Conservation (phyloP, 2,113 vertebrate species). For the Psophia crepitans region DNA sequence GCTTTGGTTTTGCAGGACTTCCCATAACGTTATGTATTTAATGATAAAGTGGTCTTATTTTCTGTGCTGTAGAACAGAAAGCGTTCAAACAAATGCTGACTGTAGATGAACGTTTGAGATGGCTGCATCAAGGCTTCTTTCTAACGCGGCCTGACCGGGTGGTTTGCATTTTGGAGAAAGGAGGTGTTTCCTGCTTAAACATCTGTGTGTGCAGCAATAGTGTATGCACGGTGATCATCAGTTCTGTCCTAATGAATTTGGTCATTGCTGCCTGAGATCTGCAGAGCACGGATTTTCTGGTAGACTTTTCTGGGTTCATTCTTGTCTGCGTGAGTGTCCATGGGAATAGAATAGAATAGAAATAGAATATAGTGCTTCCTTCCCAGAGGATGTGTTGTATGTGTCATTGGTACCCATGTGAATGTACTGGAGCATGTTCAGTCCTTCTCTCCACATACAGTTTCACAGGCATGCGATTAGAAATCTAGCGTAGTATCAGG, state of each 20-base stretch:
- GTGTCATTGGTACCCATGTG: background rate
- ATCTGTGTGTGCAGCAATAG: background rate
- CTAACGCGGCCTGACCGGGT: background rate
- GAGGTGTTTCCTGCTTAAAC: background rate
- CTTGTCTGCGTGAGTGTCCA: background rate
- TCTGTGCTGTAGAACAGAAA: background rate
- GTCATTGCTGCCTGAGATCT: background rate
- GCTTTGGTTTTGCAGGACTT: background rate
- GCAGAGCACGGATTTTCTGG: too few relatives aligned
- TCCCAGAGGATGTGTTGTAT: background rate
- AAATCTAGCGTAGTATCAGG: background rate
- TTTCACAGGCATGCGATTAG: too few relatives aligned
- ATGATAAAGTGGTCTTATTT: background rate
- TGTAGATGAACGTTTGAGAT: background rate
- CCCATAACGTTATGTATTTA: too few relatives aligned
- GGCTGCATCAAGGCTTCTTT: background rate
- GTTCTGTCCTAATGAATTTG: background rate
- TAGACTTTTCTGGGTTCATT: background rate
- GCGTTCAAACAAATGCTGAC: background rate
- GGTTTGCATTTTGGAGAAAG: background rate
- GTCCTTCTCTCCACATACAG: background rate
- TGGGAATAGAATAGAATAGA: too few relatives aligned
- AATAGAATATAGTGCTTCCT: fast-evolving
- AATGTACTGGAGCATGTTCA: background rate
- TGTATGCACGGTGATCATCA: fast-evolving